Evolutionary conservation across 2,888 invertebrate genomes (phyloP), one percentile per base, ranked within the genome.

Genomic region (Leuctra nigra): DNA sequence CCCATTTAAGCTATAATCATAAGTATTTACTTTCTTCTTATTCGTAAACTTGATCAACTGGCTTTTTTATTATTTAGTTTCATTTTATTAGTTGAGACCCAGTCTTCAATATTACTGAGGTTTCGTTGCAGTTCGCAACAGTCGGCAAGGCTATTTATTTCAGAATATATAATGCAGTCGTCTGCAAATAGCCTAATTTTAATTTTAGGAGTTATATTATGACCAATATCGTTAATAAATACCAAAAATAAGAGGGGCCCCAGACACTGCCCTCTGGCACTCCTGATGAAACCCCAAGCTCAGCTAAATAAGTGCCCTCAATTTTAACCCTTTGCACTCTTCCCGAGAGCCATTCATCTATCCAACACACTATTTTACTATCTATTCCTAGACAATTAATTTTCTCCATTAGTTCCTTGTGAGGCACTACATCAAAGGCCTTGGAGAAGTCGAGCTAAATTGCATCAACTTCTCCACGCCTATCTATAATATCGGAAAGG

Each of bases 391-490:
- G 22, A 4, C 22, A 4, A 16, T 41, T 41, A 4, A 41, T 23
- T 23, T 46, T 46, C 13, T 46, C 46, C 13, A 46, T 14, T 13
- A 46, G 46, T 22, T n/a, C 23, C n/a, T 46, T 23, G n/a, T 46
- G 46, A 11, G 46, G 46, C n/a, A 46, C 46, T 13, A 23, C 46
- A 14, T 46, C 46, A 46, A 46, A 46, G 23, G 46, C 46, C n/a
- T 46, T 46, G 20, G 46, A 46, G 23, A 46, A 46, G 23, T 46
- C 46, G 13, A 46, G 6, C 46, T 23, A 22, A 13, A 46, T 22
- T 2, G 46, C 46, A 23, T 46, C 46, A 11, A 22, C n/a, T 23
- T 46, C 46, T 14, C 46, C 46, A n/a, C 23, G 20, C 13, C 23
- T 14, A 23, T 46, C 46, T 1, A 46, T 24, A n/a, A 13, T 23